Base-by-base conservation (phyloP, 1,140 invertebrate genomes). In the Phymastichus coffea region DNA sequence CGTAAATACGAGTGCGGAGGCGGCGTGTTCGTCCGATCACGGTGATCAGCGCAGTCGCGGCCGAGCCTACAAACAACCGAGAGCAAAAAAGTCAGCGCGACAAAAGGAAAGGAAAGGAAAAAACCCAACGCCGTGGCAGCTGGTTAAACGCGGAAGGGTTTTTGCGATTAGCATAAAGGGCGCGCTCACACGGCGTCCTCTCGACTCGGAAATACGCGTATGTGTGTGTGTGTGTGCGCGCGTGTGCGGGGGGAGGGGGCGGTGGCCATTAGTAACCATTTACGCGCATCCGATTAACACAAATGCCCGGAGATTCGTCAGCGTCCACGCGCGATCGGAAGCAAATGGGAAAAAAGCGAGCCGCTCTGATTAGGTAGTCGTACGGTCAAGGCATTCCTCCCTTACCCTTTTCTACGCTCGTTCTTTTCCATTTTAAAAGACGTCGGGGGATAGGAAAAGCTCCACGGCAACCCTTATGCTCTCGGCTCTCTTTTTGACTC, bases 101-200 rank as follows among this genome's bases (percentile, higher is more conserved):
- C 17, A 22, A n/a, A 44, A 10, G 22, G 26, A 49, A 26, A 15
- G 41, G 33, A 23, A 44, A 26, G 6, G 4, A 28, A 37, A 43
- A 49, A 43, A 49, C 1, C 3, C 7, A 15, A 7, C 1, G 19
- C 37, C 35, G 30, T 9, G 58, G 68, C 74, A 76, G 74, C 74
- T 76, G 73, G 74, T 72, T 74, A 72, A 70, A 70, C 64, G 67
- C 48, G 60, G 66, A 75, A 75, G 74, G 74, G 72, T 76, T 75
- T n/a, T n/a, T n/a, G 66, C 47, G 67, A 76, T 76, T 76, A 75
- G 70, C 73, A 75, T 76, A 76, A 76, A 70, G 68, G 62, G 66
- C 55, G 62, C 71, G 67, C 72, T 76, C 73, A 73, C 70, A 72
- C 66, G 71, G 47, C 49, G 53, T 30, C 41, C 8, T 12, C n/a